Evolutionary conservation across 2,888 invertebrate species (phyloP).

Genomic region (Melanotus villosus): DNA sequence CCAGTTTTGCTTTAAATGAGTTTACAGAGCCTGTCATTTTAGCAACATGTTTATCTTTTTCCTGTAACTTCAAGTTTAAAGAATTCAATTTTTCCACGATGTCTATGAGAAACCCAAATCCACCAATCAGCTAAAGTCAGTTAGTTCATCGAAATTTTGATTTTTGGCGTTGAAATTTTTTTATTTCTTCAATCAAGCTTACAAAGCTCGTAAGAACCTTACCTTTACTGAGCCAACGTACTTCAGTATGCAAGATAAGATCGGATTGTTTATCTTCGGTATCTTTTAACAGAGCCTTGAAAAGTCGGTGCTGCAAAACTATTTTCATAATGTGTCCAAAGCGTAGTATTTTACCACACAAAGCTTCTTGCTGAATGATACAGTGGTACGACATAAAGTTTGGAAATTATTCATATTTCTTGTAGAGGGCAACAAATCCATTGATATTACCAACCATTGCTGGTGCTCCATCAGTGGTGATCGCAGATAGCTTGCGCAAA

Average conservation of each 20-base stretch:
- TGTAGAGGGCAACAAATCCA: no score
- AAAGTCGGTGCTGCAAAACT: no score
- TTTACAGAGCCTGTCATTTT: constrained; percentile 43
- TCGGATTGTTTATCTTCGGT: no score
- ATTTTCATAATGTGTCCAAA: background rate
- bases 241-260: no score
- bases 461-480: background rate
- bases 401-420: no score
- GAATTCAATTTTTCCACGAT: constrained; percentile 48
- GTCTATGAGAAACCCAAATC: no score
- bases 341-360: background rate
- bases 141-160: no score
- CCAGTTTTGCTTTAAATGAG: no score
- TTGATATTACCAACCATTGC: background rate
- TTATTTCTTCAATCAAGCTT: background rate
- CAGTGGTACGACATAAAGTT: background rate
- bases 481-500: constrained; percentile 43
- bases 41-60: constrained; percentile 41
- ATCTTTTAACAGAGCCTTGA: no score
- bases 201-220: no score
- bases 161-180: constrained; percentile 24
- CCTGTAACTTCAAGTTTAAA: constrained; percentile 48
- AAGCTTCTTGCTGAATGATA: constrained; percentile 1
- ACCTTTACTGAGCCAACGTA: no score
- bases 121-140: no score